Evolutionary conservation across 2,888 invertebrate genomes (phyloP), one percentile per base, ranked within the genome.

Genomic region (Buathra laborator): DNA sequence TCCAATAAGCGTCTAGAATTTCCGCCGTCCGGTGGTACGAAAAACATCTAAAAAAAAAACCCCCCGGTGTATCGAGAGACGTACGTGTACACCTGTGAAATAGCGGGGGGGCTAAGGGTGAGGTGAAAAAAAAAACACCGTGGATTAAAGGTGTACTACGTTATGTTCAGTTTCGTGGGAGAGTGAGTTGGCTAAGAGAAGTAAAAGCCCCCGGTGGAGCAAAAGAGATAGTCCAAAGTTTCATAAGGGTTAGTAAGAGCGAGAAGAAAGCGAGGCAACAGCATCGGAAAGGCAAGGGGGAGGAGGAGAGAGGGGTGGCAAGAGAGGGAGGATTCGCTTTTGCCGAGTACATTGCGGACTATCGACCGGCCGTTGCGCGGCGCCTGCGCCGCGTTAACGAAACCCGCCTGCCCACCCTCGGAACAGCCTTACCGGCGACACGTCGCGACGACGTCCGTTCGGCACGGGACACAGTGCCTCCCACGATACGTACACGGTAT

Each of bases 371-470:
- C 32, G 29, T 86, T 83, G 56, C 79, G 85, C 83, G 78, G 88
- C 92, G 92, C 92, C 88, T 92, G 93, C 93, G 93, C 92, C 80
- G 59, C 44, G 24, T 46, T 62, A 74, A 82, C 83, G 86, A 87
- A 89, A 86, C 86, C 89, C 89, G 86, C 87, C 87, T 89, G 86
- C 83, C 72, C 76, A 71, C 85, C 83, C 81, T 68, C 81, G 81
- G 78, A 83, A 81, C 88, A 89, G 91, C 92, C 92, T 92, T 92
- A 90, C 93, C 93, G 93, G 93, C 92, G 92, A 91, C 93, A 91
- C 93, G 82, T 86, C 85, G 85, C 87, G 84, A 83, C 85, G 85
- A 87, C 81, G 84, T 82, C 81, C 84, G 81, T 82, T 72, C 82
- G 86, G 68, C 72, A 85, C 85, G 79, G 84, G 86, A 78, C 83